Percentiles rank a stretch among this genome's conserved stretches.
Evolutionary conservation across 2,888 invertebrate genomes (phyloP).

Genomic region (Lordiphosa fenestrarum): DNA sequence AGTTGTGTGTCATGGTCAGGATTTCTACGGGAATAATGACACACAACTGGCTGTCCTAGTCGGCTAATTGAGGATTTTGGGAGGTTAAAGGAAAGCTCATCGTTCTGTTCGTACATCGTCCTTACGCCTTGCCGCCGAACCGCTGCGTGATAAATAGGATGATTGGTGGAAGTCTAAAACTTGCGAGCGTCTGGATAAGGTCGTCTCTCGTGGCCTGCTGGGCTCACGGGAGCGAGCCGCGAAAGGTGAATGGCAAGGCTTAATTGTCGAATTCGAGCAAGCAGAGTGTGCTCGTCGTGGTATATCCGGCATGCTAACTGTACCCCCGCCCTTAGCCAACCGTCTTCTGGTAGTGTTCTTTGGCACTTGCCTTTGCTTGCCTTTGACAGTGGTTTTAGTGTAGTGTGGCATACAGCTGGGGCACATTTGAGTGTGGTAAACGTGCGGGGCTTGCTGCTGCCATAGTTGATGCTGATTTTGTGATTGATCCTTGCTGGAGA

Average conservation of each 20-base stretch:
- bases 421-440: conserved; percentile 3
- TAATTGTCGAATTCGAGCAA: neutral
- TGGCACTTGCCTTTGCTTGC: neutral
- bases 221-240: neutral
- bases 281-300: conserved; percentile 1
- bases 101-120: conserved; percentile 19
- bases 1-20: conserved; percentile 13
- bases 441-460: conserved; percentile 21
- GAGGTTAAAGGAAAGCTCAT: neutral
- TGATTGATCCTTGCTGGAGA: neutral
- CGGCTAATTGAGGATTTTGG: neutral
- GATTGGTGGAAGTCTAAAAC: neutral
- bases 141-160: neutral
- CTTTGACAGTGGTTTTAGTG: neutral
- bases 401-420: neutral
- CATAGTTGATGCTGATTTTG: conserved; percentile 38
- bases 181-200: neutral
- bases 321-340: conserved; percentile 11
- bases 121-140: conserved; percentile 1
- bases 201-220: neutral
- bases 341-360: neutral
- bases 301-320: conserved; percentile 45
- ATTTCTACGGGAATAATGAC: neutral
- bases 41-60: conserved; percentile 14
- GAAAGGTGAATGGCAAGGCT: neutral